Evolutionary conservation across 1,140 invertebrate genomes (phyloP).

Genomic region (Macrostomum lignano): DNA sequence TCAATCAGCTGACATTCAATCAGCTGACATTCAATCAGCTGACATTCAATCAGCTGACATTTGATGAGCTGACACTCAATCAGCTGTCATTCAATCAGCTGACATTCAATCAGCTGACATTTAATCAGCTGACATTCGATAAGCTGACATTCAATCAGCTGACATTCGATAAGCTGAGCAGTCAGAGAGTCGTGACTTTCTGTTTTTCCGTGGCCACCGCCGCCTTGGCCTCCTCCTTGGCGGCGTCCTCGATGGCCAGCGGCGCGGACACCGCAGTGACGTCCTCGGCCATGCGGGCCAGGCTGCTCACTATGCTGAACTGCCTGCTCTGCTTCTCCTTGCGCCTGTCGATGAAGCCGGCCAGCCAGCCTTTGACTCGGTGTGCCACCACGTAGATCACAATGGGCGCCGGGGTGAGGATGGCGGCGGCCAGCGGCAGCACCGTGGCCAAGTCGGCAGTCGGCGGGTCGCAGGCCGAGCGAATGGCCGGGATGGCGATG

Average conservation of each 20-base stretch:
- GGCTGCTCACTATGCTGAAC: slow-evolving; percentile 1
- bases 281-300: slow-evolving; percentile 1
- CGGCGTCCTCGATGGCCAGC: background rate
- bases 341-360: background rate
- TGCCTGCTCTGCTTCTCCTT: background rate
- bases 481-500: background rate
- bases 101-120: too few species aligned
- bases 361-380: background rate
- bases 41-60: too few species aligned
- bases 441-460: slow-evolving; percentile 4
- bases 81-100: too few species aligned
- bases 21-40: too few species aligned
- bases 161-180: too few species aligned
- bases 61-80: too few species aligned
- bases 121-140: too few species aligned
- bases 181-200: too few species aligned
- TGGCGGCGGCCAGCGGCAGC: background rate
- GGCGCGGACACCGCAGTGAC: background rate
- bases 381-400: background rate
- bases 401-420: slow-evolving; percentile 4
- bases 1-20: too few species aligned
- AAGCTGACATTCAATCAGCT: too few species aligned
- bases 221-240: too few species aligned
- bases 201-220: too few species aligned
- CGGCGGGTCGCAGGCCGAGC: background rate